phyloP scores from a whole-genome alignment of 2,797 vertebrate genomes.

The Peromyscus eremicus region DNA sequence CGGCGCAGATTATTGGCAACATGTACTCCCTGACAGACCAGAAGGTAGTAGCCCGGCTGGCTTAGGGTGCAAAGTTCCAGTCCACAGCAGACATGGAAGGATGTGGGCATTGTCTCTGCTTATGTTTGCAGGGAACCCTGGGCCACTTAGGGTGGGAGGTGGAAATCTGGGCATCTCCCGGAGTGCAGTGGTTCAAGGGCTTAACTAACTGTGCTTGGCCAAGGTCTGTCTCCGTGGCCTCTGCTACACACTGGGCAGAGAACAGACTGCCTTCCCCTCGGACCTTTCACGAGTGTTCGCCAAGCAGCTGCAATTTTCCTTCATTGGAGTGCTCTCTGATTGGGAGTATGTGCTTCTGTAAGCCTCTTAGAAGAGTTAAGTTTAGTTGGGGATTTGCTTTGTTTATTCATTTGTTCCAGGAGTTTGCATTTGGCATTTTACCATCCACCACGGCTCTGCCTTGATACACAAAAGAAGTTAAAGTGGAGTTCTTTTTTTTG shows the following conservation, averaged over 20 bases:
- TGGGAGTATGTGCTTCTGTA: not conserved
- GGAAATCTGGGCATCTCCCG: not conserved
- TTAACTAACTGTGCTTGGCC: not conserved
- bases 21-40: conserved; percentile 99
- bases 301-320: not conserved
- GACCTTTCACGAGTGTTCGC: not conserved
- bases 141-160: not conserved
- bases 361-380: not conserved
- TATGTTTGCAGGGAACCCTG: not conserved
- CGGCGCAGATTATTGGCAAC: conserved; percentile 99
- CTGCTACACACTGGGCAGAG: not conserved
- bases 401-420: not conserved
- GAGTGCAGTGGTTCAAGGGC: not conserved
- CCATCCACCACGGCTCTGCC: not conserved
- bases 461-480: not conserved
- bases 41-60: conserved; percentile 90
- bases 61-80: not conserved
- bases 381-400: conserved; percentile 6
- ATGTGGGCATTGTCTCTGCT: not conserved
- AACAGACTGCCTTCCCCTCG: not conserved
- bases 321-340: not conserved
- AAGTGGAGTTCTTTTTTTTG: not conserved
- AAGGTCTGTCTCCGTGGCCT: not conserved
- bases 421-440: not conserved
- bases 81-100: accelerated